A percentile compares a stretch with the other conserved stretches of the same genome.
Conservation (phyloP, 2,113 vertebrate species). For the Cyprinodon tularosa region DNA sequence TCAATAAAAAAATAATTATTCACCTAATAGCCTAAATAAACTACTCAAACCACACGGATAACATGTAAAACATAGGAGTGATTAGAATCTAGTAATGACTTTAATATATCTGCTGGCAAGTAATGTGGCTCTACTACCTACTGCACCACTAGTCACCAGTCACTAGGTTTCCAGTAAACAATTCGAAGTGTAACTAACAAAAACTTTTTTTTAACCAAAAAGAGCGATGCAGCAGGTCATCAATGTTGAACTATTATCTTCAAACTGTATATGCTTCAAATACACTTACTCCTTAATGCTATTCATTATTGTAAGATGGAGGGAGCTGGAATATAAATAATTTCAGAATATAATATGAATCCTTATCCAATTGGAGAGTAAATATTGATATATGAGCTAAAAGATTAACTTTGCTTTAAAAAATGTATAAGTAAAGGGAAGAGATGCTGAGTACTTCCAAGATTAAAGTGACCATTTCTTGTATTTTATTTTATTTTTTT, state of each 20-base stretch:
- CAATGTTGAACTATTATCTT: no score
- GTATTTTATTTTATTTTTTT: slow-evolving; percentile 6
- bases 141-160: no score
- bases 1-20: background rate
- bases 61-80: background rate
- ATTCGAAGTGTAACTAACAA: background rate
- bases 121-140: background rate
- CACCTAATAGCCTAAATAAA: background rate
- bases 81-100: background rate
- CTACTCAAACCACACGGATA: background rate
- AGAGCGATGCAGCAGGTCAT: no score
- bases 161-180: background rate
- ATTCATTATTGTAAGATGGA: background rate
- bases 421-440: background rate
- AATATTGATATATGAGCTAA: background rate
- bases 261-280: no score
- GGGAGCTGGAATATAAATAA: background rate
- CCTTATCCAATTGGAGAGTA: background rate
- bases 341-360: background rate
- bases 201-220: background rate
- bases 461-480: slow-evolving; percentile 59
- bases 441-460: slow-evolving; percentile 23
- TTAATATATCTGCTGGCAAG: background rate
- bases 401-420: background rate
- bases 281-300: no score